phyloP scores from a whole-genome alignment of 2,888 invertebrate species.

The Brenthis hecate region DNA sequence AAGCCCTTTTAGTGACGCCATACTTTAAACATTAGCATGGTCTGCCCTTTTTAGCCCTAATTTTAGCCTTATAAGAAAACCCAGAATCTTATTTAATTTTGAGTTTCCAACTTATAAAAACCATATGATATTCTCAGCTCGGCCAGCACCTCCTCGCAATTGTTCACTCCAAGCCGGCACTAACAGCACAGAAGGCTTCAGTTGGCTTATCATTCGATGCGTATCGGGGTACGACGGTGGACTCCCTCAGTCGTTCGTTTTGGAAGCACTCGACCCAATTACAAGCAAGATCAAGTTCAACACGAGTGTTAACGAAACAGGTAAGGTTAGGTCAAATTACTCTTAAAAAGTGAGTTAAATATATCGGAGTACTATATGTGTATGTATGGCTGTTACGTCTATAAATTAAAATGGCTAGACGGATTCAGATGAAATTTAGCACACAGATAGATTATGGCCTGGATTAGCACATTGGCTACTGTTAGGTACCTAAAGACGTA shows the following conservation, averaged over 20 bases:
- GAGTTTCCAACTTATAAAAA: neutral
- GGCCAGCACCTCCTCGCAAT: conserved; percentile 91
- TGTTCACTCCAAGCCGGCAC: conserved; percentile 89
- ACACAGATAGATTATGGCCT: too few relatives aligned
- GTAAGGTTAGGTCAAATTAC: conserved; percentile 45
- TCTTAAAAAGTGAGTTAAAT: too few relatives aligned
- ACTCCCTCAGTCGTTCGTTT: conserved; percentile 90
- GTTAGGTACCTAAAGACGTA: too few relatives aligned
- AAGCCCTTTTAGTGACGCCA: too few relatives aligned
- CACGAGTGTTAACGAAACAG: conserved; percentile 82
- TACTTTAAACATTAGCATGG: too few relatives aligned
- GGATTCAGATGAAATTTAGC: too few relatives aligned
- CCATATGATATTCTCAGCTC: conserved; percentile 73
- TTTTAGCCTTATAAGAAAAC: neutral
- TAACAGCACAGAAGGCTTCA: conserved; percentile 69
- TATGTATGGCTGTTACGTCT: too few relatives aligned
- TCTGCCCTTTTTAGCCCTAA: too few relatives aligned
- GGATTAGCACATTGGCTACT: too few relatives aligned
- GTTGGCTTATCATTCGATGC: conserved; percentile 90
- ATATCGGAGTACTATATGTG: too few relatives aligned
- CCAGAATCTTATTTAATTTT: neutral
- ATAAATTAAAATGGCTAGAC: too few relatives aligned
- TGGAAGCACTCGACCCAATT: conserved; percentile 91
- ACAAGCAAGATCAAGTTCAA: conserved; percentile 88
- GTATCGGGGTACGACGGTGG: conserved; percentile 95